phyloP scores from a whole-genome alignment of 1,140 invertebrate genomes.

The Drosophila tristis region DNA sequence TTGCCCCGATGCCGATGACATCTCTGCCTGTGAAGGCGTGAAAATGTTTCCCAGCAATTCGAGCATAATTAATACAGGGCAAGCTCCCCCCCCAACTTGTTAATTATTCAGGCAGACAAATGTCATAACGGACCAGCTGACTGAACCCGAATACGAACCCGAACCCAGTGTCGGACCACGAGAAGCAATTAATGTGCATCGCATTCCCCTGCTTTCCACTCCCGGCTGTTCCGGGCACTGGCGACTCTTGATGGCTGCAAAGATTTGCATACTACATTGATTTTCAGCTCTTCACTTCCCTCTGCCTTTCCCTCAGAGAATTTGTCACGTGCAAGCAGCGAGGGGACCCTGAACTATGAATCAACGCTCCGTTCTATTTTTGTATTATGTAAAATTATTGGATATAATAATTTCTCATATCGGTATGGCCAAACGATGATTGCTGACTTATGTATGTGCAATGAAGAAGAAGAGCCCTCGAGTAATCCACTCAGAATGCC shows the following conservation, averaged over 20 bases:
- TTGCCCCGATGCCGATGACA: slow-evolving; percentile 28
- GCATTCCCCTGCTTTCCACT: slow-evolving; percentile 2
- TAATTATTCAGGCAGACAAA: slow-evolving; percentile 62
- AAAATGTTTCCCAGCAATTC: slow-evolving; percentile 21
- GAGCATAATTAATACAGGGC: slow-evolving; percentile 48
- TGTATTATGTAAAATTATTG: slow-evolving; percentile 39
- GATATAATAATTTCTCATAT: slow-evolving; percentile 45
- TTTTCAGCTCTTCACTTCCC: neutral
- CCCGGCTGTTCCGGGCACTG: neutral
- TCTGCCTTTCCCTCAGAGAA: neutral
- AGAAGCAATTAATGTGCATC: slow-evolving; percentile 38
- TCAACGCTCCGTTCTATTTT: slow-evolving; percentile 38
- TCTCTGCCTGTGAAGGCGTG: slow-evolving; percentile 5
- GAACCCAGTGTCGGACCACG: too few relatives aligned
- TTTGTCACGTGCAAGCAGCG: slow-evolving; percentile 26
- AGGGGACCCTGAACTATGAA: slow-evolving; percentile 36
- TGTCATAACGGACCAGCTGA: slow-evolving; percentile 43
- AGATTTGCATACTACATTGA: slow-evolving; percentile 11
- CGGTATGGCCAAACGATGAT: neutral
- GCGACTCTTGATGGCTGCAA: slow-evolving; percentile 15
- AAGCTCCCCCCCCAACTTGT: slow-evolving; percentile 32
- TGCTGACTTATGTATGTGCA: neutral
- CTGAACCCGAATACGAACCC: slow-evolving; percentile 38
- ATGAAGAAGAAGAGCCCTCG: neutral
- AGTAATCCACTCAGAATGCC: slow-evolving; percentile 45